Percentiles rank a stretch among this genome's conserved stretches.
Conservation (phyloP, 2,888 invertebrate genomes). For the Lasioglossum morio region DNA sequence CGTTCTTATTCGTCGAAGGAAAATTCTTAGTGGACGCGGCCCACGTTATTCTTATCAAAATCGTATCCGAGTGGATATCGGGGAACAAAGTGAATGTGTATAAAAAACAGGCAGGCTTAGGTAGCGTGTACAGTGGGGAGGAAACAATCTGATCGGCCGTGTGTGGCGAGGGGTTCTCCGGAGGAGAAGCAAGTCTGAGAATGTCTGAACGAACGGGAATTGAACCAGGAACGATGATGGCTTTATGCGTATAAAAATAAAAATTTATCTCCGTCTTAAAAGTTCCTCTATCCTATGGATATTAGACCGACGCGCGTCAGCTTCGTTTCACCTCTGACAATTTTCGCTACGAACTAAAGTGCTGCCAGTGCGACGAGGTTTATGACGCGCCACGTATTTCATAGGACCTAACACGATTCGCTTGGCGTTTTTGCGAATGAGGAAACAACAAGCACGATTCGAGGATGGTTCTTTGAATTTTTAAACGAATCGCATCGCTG, state of each 20-base stretch:
- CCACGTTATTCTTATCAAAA: background rate
- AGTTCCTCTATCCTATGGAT: constrained; percentile 58
- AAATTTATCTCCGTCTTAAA: constrained; percentile 67
- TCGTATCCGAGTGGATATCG: constrained; percentile 7
- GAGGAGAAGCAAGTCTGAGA: constrained; percentile 16
- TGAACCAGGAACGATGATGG: constrained; percentile 54
- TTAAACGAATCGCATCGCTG: background rate
- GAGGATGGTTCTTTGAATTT: background rate
- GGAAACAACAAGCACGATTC: background rate
- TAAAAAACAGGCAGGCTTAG: constrained; percentile 12
- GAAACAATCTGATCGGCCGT: background rate
- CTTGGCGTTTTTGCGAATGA: background rate
- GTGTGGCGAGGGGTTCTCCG: constrained; percentile 7
- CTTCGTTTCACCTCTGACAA: background rate
- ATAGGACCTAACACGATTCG: background rate
- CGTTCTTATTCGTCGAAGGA: background rate
- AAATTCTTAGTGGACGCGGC: background rate
- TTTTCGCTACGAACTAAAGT: background rate
- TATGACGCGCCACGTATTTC: background rate
- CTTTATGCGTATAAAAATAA: constrained; percentile 70
- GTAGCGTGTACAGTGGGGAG: background rate
- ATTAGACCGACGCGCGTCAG: constrained; percentile 33
- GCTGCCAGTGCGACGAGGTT: constrained; percentile 4
- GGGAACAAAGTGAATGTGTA: constrained; percentile 33
- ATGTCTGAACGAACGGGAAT: constrained; percentile 28